A percentile compares a stretch with the other conserved stretches of the same genome.
These are phyloP conservation scores for Lithophane semibrunnea DNA, from an alignment of 2,888 invertebrate genomes.

Conservation along the genomic window DNA sequence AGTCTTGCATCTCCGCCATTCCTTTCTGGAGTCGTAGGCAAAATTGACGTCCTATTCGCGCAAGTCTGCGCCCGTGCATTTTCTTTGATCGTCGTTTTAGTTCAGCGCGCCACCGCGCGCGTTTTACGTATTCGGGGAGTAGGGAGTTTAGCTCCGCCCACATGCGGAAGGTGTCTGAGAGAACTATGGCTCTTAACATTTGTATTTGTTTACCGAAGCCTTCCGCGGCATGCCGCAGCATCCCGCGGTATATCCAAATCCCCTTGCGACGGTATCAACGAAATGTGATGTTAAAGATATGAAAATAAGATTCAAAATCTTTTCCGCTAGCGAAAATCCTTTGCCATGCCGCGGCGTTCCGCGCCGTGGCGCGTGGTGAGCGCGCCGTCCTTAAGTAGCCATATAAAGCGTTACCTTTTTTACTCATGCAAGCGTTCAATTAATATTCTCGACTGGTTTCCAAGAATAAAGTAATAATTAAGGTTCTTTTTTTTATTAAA, in stretches of 20 bases:
- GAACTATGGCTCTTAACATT: no score
- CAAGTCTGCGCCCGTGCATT: no score
- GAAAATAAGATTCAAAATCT: neutral
- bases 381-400: neutral
- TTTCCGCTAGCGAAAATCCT: neutral
- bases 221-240: neutral
- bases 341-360: neutral
- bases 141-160: no score
- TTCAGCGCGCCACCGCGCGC: no score
- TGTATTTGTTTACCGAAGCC: neutral
- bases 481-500: no score
- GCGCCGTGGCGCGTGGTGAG: neutral
- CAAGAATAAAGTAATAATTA: neutral
- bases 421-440: neutral
- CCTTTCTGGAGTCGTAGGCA: no score
- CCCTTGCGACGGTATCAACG: neutral
- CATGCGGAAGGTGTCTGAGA: no score
- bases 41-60: no score
- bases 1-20: no score
- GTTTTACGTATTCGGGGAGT: no score
- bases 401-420: neutral
- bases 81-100: no score
- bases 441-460: neutral
- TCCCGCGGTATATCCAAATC: neutral
- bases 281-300: neutral